Percentiles rank a stretch among this genome's conserved stretches.
phyloP scores from a whole-genome alignment of 2,113 vertebrate genomes.

The Vombatus ursinus region DNA sequence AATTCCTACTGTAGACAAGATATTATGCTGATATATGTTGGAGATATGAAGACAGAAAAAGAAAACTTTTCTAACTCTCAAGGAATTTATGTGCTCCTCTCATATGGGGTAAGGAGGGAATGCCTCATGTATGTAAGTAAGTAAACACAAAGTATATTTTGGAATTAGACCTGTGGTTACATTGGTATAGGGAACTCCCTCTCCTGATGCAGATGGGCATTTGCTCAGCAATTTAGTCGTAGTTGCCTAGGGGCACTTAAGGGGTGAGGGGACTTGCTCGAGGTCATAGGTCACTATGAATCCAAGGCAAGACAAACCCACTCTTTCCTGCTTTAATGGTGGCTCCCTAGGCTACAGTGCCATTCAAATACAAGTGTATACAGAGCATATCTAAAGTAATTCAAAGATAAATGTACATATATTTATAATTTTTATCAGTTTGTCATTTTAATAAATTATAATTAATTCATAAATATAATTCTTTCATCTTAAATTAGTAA shows the following conservation, averaged over 20 bases:
- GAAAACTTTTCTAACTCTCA: background rate
- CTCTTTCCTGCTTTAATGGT: background rate
- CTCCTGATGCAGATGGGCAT: background rate
- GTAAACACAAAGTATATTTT: background rate
- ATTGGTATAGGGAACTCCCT: background rate
- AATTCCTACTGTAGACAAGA: background rate
- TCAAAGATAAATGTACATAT: background rate
- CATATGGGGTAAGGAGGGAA: background rate
- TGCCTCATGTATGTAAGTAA: background rate
- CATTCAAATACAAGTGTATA: background rate
- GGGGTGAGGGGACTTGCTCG: background rate
- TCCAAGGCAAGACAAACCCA: background rate
- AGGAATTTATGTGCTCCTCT: background rate
- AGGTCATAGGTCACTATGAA: background rate
- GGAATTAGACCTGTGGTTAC: background rate
- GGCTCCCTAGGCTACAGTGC: background rate
- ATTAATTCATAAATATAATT: background rate
- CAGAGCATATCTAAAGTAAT: background rate
- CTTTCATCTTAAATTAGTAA: background rate
- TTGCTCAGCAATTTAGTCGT: background rate
- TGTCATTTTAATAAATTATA: background rate
- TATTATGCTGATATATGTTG: background rate
- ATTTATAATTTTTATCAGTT: background rate
- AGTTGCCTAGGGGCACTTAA: background rate
- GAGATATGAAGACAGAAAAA: background rate